These are phyloP conservation scores for Zoanthus sociatus DNA, from an alignment of 92 coral and sea anemone species.

Conservation along the genomic window DNA sequence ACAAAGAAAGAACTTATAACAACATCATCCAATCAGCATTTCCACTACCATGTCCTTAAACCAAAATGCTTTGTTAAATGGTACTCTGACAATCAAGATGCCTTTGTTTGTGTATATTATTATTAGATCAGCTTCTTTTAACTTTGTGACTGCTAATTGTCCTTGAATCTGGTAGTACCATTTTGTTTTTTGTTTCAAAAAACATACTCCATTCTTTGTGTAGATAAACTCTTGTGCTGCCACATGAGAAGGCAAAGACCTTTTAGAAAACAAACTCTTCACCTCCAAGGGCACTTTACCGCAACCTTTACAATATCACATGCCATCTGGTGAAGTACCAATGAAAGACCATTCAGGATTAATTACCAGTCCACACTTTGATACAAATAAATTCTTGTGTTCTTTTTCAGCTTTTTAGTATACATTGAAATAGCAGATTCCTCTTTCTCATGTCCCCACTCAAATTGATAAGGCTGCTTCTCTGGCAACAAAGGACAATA, in stretches of 20 bases:
- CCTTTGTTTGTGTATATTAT: constrained; percentile 64
- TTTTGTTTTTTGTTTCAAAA: constrained; percentile 48
- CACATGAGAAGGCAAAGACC: constrained; percentile 47
- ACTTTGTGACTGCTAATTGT: constrained; percentile 34
- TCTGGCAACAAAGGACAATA: constrained; percentile 42
- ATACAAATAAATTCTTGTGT: no score
- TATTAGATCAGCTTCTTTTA: constrained; percentile 43
- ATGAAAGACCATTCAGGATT: constrained; percentile 41
- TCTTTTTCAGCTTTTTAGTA: constrained; percentile 19
- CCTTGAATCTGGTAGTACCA: constrained; percentile 65
- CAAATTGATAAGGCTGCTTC: constrained; percentile 45
- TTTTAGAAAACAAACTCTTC: constrained; percentile 62
- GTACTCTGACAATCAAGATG: constrained; percentile 49
- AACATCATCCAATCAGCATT: no score
- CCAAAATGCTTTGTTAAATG: constrained; percentile 46
- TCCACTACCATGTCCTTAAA: no score
- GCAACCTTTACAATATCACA: constrained; percentile 49
- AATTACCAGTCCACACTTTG: background rate
- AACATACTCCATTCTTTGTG: constrained; percentile 30
- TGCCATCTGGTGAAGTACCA: constrained; percentile 61
- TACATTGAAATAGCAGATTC: constrained; percentile 38
- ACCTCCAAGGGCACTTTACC: constrained; percentile 47
- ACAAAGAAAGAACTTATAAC: no score
- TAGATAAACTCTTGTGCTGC: constrained; percentile 52
- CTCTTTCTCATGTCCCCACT: constrained; percentile 57